Conservation (phyloP, 92 coral and sea anemone genomes). For the Palythoa heliodiscus region DNA sequence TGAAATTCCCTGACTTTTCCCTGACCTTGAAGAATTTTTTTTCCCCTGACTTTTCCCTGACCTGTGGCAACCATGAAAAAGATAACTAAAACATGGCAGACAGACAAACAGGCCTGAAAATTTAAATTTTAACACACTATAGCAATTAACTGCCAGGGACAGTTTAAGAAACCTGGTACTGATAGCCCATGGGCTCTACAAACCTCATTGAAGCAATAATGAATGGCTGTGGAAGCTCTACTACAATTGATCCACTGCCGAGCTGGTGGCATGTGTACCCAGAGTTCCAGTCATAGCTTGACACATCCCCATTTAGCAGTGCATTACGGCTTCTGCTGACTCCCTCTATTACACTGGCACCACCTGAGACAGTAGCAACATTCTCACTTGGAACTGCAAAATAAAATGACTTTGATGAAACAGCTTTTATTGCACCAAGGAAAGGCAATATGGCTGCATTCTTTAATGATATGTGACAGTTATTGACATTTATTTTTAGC, state of each 20-base stretch:
- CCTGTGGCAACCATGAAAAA: too few relatives aligned
- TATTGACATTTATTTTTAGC: too few relatives aligned
- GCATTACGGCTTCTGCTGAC: slow-evolving; percentile 99
- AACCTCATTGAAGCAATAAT: slow-evolving; percentile 81
- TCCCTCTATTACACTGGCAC: slow-evolving; percentile 97
- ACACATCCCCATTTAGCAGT: slow-evolving; percentile 84
- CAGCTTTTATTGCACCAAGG: background rate
- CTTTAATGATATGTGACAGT: too few relatives aligned
- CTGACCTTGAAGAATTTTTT: too few relatives aligned
- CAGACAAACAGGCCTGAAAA: too few relatives aligned
- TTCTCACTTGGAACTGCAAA: slow-evolving; percentile 79
- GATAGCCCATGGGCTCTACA: background rate
- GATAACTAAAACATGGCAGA: too few relatives aligned
- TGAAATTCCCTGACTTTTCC: too few relatives aligned
- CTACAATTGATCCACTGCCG: slow-evolving; percentile 97
- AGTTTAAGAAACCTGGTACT: background rate
- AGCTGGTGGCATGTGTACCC: slow-evolving; percentile 98
- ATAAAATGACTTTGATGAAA: background rate
- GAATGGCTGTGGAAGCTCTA: slow-evolving; percentile 93
- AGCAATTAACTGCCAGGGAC: too few relatives aligned
- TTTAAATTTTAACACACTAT: too few relatives aligned
- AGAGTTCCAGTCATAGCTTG: slow-evolving; percentile 95
- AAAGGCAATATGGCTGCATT: too few relatives aligned
- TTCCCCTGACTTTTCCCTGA: too few relatives aligned
- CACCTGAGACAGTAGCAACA: slow-evolving; percentile 75